Evolutionary conservation across 2,113 vertebrate genomes (phyloP), one percentile per base, ranked within the genome.

Genomic region (Rutilus rutilus): DNA sequence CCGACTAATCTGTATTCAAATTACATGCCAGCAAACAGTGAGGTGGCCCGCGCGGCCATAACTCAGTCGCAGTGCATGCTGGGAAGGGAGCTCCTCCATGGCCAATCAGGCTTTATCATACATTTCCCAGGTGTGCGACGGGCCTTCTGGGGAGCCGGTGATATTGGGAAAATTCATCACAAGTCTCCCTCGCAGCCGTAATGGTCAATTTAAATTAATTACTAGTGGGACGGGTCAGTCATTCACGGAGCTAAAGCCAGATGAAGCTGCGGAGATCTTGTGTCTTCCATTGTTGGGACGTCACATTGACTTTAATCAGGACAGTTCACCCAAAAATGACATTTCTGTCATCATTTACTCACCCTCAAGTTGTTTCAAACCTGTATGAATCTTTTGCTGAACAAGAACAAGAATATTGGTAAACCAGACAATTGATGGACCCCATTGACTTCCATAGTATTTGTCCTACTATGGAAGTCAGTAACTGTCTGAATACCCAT

Each of bases 1-100:
- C 95, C 95, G 96, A 94, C 96, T 97, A 96, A 97, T 97, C 96
- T 97, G 96, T 96, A 97, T 97, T 97, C 96, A 97, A 97, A 97
- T 97, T 95, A 96, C 95, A 96, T 95, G 90, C 93, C 91, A 93
- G 93, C 94, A 92, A 93, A 95, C 92, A 93, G 92, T 93, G 89
- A 91, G 94, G 93, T 93, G 93, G 91, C 91, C 94, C 93, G 91
- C 91, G 76, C 27, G 92, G 95, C 95, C 95, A 96, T 97, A 97
- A 96, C 94, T 97, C 96, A 96, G 95, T 33, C 47, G 25, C 67
- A 8, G 25, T 73, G 87, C 73, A 78, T 77, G 62, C 62, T 87
- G 86, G 57, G 86, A 59, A 77, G 83, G 82, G 76, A 79, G 74
- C 59, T 78, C 33, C 12, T 89, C 91, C 91, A 93, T 87, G 90